Evolutionary conservation across 2,113 vertebrate genomes (phyloP).

Genomic region (Cinclus cinclus): DNA sequence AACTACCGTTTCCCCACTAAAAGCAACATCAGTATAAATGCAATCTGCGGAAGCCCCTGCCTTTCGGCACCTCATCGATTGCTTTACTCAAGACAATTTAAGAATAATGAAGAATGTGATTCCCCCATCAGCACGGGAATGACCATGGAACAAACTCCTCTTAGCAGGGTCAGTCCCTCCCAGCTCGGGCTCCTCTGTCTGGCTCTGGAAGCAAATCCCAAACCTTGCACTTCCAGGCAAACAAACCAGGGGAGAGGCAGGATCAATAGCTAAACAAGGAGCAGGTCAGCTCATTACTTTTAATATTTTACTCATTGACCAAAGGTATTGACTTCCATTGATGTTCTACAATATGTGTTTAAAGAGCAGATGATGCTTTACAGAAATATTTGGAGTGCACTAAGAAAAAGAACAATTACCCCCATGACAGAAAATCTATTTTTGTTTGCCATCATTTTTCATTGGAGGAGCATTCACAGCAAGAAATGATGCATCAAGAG

Average conservation of each 20-base stretch:
- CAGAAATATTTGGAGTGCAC: conserved; percentile 5
- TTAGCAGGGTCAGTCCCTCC: accelerated
- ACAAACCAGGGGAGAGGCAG: background rate
- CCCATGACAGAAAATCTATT: conserved; percentile 49
- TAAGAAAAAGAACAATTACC: background rate
- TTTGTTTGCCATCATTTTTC: background rate
- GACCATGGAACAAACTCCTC: accelerated
- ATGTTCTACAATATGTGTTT: background rate
- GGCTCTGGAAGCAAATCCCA: background rate
- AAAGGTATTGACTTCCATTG: background rate
- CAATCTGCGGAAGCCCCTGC: background rate
- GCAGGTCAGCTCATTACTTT: background rate
- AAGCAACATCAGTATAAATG: background rate
- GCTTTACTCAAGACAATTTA: background rate
- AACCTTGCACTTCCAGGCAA: background rate
- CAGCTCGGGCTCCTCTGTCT: background rate
- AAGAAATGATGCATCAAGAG: background rate
- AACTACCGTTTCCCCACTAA: background rate
- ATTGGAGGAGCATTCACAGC: background rate
- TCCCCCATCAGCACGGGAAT: background rate
- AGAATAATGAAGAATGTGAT: background rate
- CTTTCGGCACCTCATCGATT: background rate
- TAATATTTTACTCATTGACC: conserved; percentile 28
- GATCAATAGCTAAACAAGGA: background rate
- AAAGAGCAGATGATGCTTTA: conserved; percentile 31